Percentiles rank a stretch among this genome's conserved stretches.
These are phyloP conservation scores for Notodonta ziczac DNA, from an alignment of 2,888 invertebrate species.

Conservation along the genomic window DNA sequence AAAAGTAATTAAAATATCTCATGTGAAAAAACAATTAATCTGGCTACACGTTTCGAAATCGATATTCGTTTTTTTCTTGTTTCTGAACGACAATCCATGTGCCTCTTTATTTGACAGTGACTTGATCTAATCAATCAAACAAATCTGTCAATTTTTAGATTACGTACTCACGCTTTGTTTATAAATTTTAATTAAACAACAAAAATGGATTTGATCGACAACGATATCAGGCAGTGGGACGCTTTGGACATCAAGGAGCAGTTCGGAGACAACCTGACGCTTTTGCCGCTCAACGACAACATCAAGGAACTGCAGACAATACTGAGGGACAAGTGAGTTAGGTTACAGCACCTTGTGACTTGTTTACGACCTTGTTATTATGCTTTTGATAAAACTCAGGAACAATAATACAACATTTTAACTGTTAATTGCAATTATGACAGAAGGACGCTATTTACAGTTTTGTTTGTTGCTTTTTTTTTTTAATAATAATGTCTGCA, in stretches of 20 bases:
- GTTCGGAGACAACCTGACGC: slow-evolving; percentile 88
- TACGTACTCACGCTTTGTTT: slow-evolving; percentile 23
- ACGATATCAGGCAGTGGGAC: slow-evolving; percentile 73
- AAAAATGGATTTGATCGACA: slow-evolving; percentile 74
- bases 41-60: not conserved
- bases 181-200: slow-evolving; percentile 13
- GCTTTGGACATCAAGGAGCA: slow-evolving; percentile 78
- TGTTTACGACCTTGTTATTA: not conserved
- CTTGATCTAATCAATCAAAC: too few species aligned
- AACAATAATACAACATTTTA: not conserved
- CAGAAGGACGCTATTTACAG: too few species aligned
- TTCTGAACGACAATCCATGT: not conserved
- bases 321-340: slow-evolving; percentile 91
- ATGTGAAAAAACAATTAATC: too few species aligned
- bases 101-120: not conserved
- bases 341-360: slow-evolving; percentile 49
- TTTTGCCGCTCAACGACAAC: slow-evolving; percentile 90
- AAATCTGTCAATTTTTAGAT: not conserved
- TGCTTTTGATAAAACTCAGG: not conserved
- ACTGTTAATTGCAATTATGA: slow-evolving; percentile 33
- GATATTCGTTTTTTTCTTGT: too few species aligned
- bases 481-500: too few species aligned
- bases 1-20: too few species aligned
- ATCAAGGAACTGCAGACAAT: slow-evolving; percentile 94
- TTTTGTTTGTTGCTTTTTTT: too few species aligned